phyloP scores from a whole-genome alignment of 1,140 invertebrate species.

The Drosophila elegans region DNA sequence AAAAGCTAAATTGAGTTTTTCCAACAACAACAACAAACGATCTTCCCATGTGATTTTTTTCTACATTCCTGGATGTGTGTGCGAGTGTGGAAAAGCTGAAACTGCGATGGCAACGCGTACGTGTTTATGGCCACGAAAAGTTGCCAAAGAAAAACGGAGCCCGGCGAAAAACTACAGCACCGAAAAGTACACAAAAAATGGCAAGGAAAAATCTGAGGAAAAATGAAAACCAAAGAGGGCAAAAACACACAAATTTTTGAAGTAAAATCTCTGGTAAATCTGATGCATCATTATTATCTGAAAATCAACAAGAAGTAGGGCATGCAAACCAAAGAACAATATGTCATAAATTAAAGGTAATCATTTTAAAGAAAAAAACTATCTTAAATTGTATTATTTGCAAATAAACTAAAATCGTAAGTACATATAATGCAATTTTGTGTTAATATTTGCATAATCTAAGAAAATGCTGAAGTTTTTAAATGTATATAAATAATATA shows the following conservation, averaged over 20 bases:
- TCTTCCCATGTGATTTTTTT: conserved; percentile 27
- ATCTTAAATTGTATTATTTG: neutral
- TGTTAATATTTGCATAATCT: too few relatives aligned
- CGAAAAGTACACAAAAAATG: conserved; percentile 3
- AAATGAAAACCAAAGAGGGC: conserved; percentile 3
- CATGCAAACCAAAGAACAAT: neutral
- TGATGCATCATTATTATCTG: neutral
- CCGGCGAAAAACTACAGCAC: conserved; percentile 40
- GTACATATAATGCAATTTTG: too few relatives aligned
- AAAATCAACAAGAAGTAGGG: conserved; percentile 15
- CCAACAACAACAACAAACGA: conserved; percentile 69
- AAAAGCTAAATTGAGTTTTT: conserved; percentile 81
- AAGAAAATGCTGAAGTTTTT: too few relatives aligned
- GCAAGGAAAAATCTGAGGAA: conserved; percentile 11
- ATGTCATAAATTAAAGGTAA: neutral
- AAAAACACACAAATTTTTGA: conserved; percentile 11
- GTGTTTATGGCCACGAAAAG: conserved; percentile 81
- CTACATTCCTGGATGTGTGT: conserved; percentile 17
- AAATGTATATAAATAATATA: too few relatives aligned
- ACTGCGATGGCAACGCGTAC: conserved; percentile 73
- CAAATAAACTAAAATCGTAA: too few relatives aligned
- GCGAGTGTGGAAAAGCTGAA: conserved; percentile 56
- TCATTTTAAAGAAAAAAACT: neutral
- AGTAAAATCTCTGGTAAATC: conserved; percentile 8
- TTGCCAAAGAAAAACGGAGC: conserved; percentile 69